A percentile compares a stretch with the other conserved stretches of the same genome.
Conservation (phyloP, 2,888 invertebrate genomes). For the Drosophila buzzatii region DNA sequence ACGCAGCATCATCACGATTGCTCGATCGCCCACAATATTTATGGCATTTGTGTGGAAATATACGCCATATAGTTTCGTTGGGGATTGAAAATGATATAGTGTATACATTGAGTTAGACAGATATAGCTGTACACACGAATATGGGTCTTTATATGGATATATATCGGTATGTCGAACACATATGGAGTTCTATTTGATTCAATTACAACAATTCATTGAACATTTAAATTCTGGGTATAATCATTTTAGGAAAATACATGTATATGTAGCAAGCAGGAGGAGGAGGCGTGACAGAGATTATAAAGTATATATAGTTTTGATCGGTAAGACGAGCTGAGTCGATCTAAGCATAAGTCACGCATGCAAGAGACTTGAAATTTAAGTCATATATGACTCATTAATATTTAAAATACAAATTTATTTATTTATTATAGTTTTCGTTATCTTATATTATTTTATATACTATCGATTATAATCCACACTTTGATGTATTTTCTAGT, state of each 20-base stretch:
- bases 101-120: conserved; percentile 2
- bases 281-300: not conserved
- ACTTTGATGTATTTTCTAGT: too few relatives aligned
- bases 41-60: conserved; percentile 67
- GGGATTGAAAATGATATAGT: not conserved
- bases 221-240: not conserved
- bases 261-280: not conserved
- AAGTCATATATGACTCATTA: too few relatives aligned
- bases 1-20: conserved; percentile 5
- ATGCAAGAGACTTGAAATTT: too few relatives aligned
- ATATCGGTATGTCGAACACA: not conserved
- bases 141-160: not conserved
- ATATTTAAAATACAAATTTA: too few relatives aligned
- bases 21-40: conserved; percentile 52
- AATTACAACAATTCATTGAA: not conserved
- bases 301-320: too few relatives aligned
- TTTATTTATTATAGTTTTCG: not conserved
- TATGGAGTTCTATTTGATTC: not conserved
- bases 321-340: too few relatives aligned
- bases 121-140: not conserved
- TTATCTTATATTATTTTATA: not conserved
- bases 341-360: too few relatives aligned
- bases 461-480: not conserved
- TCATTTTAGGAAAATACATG: not conserved
- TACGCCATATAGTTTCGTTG: conserved; percentile 15